phyloP scores from a whole-genome alignment of 1,140 invertebrate genomes.

The Calephelis virginiensis region DNA sequence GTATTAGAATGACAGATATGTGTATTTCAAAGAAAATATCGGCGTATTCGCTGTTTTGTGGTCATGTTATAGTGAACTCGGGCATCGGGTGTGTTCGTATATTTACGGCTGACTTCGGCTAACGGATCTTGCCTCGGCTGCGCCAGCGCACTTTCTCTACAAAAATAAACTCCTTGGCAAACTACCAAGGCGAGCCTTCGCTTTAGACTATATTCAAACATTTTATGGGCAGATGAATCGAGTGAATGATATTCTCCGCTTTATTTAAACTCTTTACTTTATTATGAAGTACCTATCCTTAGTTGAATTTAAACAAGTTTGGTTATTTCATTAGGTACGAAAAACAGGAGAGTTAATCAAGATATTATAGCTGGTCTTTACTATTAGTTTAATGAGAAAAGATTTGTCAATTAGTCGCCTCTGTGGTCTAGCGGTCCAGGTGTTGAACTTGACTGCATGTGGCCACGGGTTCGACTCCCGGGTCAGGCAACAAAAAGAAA shows the following conservation, averaged over 20 bases:
- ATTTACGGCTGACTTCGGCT: slow-evolving; percentile 53
- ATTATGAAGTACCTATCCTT: no score
- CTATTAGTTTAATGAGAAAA: no score
- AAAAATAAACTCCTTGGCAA: slow-evolving; percentile 73
- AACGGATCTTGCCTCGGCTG: slow-evolving; percentile 40
- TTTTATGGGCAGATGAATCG: slow-evolving; percentile 47
- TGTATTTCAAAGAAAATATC: neutral
- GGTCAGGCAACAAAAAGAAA: no score
- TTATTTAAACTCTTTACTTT: neutral
- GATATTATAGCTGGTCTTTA: no score
- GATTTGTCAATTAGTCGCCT: no score
- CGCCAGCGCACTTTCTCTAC: slow-evolving; percentile 66
- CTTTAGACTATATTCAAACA: slow-evolving; percentile 52
- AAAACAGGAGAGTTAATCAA: no score
- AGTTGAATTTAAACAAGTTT: neutral
- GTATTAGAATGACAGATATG: no score
- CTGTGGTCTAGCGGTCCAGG: no score
- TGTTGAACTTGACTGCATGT: no score
- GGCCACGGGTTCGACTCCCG: no score
- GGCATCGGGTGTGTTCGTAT: slow-evolving; percentile 51
- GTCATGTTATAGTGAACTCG: slow-evolving; percentile 43
- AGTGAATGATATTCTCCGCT: slow-evolving; percentile 12
- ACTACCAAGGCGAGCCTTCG: slow-evolving; percentile 69
- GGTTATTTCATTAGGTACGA: neutral
- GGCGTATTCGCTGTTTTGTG: slow-evolving; percentile 34